Base-by-base conservation (phyloP, 2,888 invertebrate genomes). In the Drosophila cyrtoloma region DNA sequence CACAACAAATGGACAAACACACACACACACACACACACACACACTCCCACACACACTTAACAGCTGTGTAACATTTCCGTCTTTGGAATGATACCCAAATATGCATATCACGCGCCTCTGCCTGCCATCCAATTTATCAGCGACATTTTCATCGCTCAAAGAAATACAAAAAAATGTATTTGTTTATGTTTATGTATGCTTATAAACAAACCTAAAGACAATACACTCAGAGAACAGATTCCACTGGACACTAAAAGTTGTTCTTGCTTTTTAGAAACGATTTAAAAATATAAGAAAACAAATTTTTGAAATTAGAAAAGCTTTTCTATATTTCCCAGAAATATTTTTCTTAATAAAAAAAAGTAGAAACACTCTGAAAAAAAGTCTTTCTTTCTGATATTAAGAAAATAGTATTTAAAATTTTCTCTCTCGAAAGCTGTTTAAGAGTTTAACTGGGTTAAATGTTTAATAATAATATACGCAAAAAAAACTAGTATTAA, bases 41-140 rank as follows among this genome's bases (percentile, higher is more conserved):
- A 64, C 52, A 58, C 22, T 37, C 47, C 50, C 22, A 50, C 28
- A 32, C 33, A 64, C 30, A 55, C 37, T 62, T 42, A 62, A 81
- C 81, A 83, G 76, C 84, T 79, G 86, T 74, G 73, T 71, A 62
- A 72, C 71, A 71, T 85, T 79, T 77, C 85, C 88, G 71, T 80
- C 71, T 86, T 65, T 77, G 84, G 86, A 55, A 52, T 35, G 57
- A 58, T 66, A 55, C 30, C 82, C 85, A 74, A 83, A 86, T 81
- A 85, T 76, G 85, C 85, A 81, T 86, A 86, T 86, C 85, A 81
- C 71, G 65, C 69, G 59, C 58, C 64, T 63, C 50, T 33, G 32
- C 60, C 75, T 75, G 71, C 64, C 75, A 79, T 73, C 77, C 82
- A 79, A 81, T 78, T 85, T 86, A 86, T 86, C 86, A 83, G 63